These are phyloP conservation scores for Eudyptes chrysolophus DNA, from an alignment of 2,113 vertebrate genomes.

Conservation along the genomic window DNA sequence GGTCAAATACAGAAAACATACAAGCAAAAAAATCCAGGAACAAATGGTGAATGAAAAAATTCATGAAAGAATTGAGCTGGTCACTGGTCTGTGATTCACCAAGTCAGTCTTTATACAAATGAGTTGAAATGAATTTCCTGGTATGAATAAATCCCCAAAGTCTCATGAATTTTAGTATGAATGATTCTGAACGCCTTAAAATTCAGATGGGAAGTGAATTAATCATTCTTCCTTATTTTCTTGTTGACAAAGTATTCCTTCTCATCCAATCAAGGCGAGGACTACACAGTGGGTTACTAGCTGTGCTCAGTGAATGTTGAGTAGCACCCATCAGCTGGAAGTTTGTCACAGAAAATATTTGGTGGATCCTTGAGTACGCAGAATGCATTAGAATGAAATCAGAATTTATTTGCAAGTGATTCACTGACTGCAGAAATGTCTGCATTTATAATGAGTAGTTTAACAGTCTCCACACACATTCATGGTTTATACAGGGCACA, in stretches of 20 bases:
- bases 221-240: conserved; percentile 34
- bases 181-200: background rate
- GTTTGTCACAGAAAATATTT: conserved; percentile 27
- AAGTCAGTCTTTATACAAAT: background rate
- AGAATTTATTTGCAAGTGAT: conserved; percentile 56
- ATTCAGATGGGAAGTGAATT: conserved; percentile 11
- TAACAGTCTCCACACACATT: background rate
- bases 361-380: background rate
- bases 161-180: conserved; percentile 21
- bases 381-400: conserved; percentile 52
- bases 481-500: background rate
- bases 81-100: background rate
- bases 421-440: background rate
- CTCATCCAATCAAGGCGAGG: background rate
- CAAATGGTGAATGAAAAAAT: background rate
- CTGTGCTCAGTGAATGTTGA: background rate
- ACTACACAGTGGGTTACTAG: background rate
- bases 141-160: conserved; percentile 1
- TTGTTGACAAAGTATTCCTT: conserved; percentile 28
- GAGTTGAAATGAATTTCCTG: background rate
- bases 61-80: background rate
- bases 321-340: conserved; percentile 21
- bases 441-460: conserved; percentile 11
- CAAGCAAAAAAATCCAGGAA: background rate
- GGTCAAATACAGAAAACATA: background rate